Conservation (phyloP, 2,888 invertebrate genomes). For the Latrodectus elegans region DNA sequence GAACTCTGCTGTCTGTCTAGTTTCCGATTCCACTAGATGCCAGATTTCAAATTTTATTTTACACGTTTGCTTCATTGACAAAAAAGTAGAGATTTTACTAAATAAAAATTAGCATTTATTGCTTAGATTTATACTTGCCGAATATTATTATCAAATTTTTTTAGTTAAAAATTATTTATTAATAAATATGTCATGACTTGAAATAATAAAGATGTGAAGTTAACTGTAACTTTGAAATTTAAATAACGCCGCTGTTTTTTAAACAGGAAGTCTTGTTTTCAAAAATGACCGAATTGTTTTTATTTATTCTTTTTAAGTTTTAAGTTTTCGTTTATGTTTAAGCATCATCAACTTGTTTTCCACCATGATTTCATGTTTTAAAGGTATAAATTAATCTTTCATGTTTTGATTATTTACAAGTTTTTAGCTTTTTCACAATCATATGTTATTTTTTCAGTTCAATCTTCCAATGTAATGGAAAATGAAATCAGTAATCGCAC, state of each 20-base stretch:
- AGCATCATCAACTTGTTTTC: background rate
- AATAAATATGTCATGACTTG: no score
- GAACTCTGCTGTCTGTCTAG: background rate
- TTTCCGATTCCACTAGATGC: background rate
- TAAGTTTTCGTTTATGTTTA: slow-evolving; percentile 11
- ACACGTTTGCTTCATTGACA: no score
- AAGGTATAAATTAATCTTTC: slow-evolving; percentile 25
- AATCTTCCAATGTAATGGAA: slow-evolving; percentile 27
- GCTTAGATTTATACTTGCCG: no score
- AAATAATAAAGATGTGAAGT: background rate
- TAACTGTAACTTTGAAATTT: slow-evolving; percentile 21
- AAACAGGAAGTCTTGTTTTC: background rate
- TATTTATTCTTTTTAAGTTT: slow-evolving; percentile 18
- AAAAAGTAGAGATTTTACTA: no score
- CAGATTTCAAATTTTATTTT: no score
- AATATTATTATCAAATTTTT: no score
- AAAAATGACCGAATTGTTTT: slow-evolving; percentile 12
- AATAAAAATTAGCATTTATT: no score
- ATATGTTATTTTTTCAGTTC: slow-evolving; percentile 34
- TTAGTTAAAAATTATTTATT: no score
- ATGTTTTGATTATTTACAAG: background rate
- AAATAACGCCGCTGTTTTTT: slow-evolving; percentile 34
- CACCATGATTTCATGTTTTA: slow-evolving; percentile 61
- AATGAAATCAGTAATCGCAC: slow-evolving; percentile 32
- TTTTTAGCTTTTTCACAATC: background rate